phyloP scores from a whole-genome alignment of 2,888 invertebrate species.

The Scelioninae gen. 1 region DNA sequence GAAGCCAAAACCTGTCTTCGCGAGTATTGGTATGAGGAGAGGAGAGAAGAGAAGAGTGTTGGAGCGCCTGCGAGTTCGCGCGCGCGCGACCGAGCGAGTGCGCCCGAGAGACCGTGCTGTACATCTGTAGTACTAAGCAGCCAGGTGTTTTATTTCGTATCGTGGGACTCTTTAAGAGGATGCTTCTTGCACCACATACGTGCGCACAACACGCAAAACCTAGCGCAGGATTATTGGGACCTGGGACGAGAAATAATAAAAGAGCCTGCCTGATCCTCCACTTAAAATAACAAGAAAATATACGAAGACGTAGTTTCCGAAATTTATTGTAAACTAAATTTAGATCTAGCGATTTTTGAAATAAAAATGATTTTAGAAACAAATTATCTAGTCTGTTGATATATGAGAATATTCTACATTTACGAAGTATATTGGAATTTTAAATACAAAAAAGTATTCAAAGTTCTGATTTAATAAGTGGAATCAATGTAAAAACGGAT shows the following conservation, averaged over 20 bases:
- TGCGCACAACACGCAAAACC: slow-evolving; percentile 50
- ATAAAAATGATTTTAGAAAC: too few species aligned
- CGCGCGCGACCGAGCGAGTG: slow-evolving; percentile 50
- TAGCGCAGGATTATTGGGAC: slow-evolving; percentile 52
- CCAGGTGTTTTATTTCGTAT: slow-evolving; percentile 73
- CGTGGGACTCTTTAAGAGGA: slow-evolving; percentile 72
- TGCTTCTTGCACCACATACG: slow-evolving; percentile 66
- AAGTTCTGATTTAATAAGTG: too few species aligned
- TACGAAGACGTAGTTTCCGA: slow-evolving; percentile 29
- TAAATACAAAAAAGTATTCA: too few species aligned
- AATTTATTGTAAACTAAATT: slow-evolving; percentile 30
- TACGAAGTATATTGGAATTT: too few species aligned
- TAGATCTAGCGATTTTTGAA: slow-evolving; percentile 19
- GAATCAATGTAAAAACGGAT: too few species aligned
- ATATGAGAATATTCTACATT: too few species aligned
- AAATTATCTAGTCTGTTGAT: too few species aligned
- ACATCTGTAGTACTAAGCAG: slow-evolving; percentile 71
- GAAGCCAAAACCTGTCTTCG: slow-evolving; percentile 73
- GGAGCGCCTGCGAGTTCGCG: slow-evolving; percentile 58
- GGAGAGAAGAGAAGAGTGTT: slow-evolving; percentile 49
- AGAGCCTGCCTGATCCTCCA: slow-evolving; percentile 54
- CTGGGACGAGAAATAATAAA: slow-evolving; percentile 65
- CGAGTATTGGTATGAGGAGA: slow-evolving; percentile 62
- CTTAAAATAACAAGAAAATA: slow-evolving; percentile 65
- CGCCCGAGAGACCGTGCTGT: slow-evolving; percentile 49